Base-by-base conservation (phyloP, 2,888 invertebrate genomes). In the Aspidiotus destructor region DNA sequence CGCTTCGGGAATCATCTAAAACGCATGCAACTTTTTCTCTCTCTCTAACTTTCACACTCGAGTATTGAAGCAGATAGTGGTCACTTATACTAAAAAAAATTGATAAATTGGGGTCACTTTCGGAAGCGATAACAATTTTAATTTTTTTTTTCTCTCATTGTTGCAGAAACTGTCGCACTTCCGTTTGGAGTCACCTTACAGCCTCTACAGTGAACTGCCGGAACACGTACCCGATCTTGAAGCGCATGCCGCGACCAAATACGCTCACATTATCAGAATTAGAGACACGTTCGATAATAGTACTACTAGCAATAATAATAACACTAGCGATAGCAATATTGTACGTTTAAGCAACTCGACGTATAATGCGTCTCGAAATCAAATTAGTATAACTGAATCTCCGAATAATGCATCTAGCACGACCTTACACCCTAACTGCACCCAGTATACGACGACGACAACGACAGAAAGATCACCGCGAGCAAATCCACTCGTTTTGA, bases 121-220 rank as follows among this genome's bases (percentile, higher is more conserved):
- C 6, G 28, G 28, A 28, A 28, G 28, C 28, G 28, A 28, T 28
- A 28, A 28, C 28, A 28, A 3, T 28, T 42, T 64, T 64, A 67
- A 67, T 40, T 17, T 67, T 28, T 67, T 60, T 60, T 67, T 28
- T 60, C 60, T 67, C 60, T 67, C 55, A 67, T 60, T 67, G 67
- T 67, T 67, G 67, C 67, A 67, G 67, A 67, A 67, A 67, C 57
- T 42, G 58, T 60, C 67, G 67, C 58, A 57, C 44, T 67, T 67
- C 60, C 48, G 55, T 67, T 58, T 13, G 58, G 67, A 60, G 67
- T 67, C 57, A 52, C 58, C 58, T 48, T 63, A 63, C 67, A 57
- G 67, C 67, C 67, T 67, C 67, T 67, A 67, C 67, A 67, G 67
- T 67, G 67, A 67, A 67, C 67, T 67, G 67, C 57, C 58, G 44